Evolutionary conservation across 1,140 invertebrate species (phyloP).

Genomic region (Tetramorium parvispinum): DNA sequence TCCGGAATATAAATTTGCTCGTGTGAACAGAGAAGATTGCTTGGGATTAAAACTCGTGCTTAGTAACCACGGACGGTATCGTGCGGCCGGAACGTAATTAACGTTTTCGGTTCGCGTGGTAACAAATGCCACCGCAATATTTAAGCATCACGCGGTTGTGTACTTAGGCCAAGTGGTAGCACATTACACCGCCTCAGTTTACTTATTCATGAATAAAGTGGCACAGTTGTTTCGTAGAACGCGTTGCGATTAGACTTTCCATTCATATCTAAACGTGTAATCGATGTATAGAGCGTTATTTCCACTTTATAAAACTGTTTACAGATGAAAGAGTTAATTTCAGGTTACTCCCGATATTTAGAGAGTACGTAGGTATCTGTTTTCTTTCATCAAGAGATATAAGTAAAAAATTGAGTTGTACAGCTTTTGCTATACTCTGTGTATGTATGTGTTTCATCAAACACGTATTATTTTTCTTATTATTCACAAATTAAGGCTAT

Average conservation of each 20-base stretch:
- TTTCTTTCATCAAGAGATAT: no score
- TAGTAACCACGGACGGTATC: background rate
- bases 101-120: constrained; percentile 20
- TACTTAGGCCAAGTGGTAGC: constrained; percentile 23
- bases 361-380: background rate
- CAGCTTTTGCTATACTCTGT: no score
- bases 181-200: background rate
- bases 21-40: background rate
- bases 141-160: constrained; percentile 39
- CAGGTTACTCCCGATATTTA: background rate
- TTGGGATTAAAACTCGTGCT: constrained; percentile 27
- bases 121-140: constrained; percentile 43
- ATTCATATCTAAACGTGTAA: constrained; percentile 7
- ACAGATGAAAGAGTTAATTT: constrained; percentile 24
- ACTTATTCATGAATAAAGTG: constrained; percentile 21
- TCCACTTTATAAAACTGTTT: background rate
- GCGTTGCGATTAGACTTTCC: background rate
- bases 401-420: no score
- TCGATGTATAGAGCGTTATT: background rate
- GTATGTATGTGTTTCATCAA: no score
- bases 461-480: no score
- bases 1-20: constrained; percentile 12
- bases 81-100: constrained; percentile 33
- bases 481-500: no score
- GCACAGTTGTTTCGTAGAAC: background rate